phyloP scores from a whole-genome alignment of 1,140 invertebrate genomes.

The Linepithema humile region DNA sequence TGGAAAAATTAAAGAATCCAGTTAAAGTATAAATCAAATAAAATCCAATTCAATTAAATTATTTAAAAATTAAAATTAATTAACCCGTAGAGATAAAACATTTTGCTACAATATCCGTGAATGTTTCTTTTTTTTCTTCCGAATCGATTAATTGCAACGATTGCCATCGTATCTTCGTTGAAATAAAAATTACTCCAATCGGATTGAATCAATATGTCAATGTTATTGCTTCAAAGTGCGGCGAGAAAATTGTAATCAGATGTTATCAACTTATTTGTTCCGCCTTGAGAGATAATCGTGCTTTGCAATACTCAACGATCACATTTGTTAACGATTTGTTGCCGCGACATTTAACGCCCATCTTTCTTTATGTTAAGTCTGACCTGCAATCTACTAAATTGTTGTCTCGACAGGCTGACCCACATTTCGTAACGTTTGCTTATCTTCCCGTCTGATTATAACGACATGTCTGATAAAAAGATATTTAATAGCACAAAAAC shows the following conservation, averaged over 20 bases:
- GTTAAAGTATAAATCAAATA: no score
- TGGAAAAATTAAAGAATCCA: neutral
- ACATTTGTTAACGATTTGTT: neutral
- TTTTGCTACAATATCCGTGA: no score
- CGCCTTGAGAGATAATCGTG: neutral
- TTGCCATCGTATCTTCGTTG: neutral
- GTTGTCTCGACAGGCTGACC: constrained; percentile 8
- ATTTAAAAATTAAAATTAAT: neutral
- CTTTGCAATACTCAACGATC: neutral
- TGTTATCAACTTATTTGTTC: neutral
- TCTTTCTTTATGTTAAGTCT: no score
- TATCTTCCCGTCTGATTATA: constrained; percentile 3
- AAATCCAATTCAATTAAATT: neutral
- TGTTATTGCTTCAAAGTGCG: neutral
- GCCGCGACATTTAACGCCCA: neutral
- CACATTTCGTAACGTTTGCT: constrained; percentile 15
- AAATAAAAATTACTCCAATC: neutral
- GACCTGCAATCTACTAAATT: constrained; percentile 9
- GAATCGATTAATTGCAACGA: neutral
- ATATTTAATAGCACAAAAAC: neutral
- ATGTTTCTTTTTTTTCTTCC: neutral
- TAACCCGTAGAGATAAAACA: no score
- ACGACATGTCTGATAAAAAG: neutral
- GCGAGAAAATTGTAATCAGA: constrained; percentile 8
- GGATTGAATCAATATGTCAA: neutral